Percentiles rank a stretch among this genome's conserved stretches.
Evolutionary conservation across 92 coral and sea anemone species (phyloP).

Genomic region (Heliopora coerulea): DNA sequence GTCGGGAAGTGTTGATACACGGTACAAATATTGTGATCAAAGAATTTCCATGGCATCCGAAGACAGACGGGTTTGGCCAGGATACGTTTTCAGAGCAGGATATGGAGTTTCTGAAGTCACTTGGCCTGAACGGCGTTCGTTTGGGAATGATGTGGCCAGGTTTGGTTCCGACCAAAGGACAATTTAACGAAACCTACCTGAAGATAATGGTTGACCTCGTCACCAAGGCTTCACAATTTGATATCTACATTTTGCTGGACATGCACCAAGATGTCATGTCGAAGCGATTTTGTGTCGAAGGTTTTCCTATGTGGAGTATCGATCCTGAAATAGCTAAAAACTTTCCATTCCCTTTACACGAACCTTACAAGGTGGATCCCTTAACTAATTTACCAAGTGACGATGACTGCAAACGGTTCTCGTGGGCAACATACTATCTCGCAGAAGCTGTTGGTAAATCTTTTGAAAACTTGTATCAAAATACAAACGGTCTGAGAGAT

Average conservation of each 20-base stretch:
- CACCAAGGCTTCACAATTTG: slow-evolving; percentile 73
- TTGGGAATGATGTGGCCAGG: slow-evolving; percentile 99
- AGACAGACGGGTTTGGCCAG: slow-evolving; percentile 69
- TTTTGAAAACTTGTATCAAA: slow-evolving; percentile 85
- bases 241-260: slow-evolving; percentile 81
- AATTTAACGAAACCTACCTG: slow-evolving; percentile 81
- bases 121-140: slow-evolving; percentile 88
- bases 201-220: slow-evolving; percentile 74
- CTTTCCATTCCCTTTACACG: slow-evolving; percentile 87
- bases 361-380: slow-evolving; percentile 75
- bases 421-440: slow-evolving; percentile 76
- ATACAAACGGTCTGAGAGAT: slow-evolving; percentile 79
- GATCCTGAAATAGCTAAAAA: slow-evolving; percentile 73
- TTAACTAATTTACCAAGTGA: slow-evolving; percentile 73
- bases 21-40: slow-evolving; percentile 95
- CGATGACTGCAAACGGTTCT: slow-evolving; percentile 81
- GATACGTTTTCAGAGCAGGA: slow-evolving; percentile 88
- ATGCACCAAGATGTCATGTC: slow-evolving; percentile 99
- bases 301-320: slow-evolving; percentile 90
- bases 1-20: slow-evolving; percentile 85
- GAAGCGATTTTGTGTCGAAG: slow-evolving; percentile 86
- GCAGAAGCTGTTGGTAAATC: slow-evolving; percentile 92
- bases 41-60: slow-evolving; percentile 92
- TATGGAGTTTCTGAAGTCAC: slow-evolving; percentile 84
- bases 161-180: slow-evolving; percentile 77